phyloP scores from a whole-genome alignment of 2,888 invertebrate genomes.

The Spatulosminthurus flaviceps region DNA sequence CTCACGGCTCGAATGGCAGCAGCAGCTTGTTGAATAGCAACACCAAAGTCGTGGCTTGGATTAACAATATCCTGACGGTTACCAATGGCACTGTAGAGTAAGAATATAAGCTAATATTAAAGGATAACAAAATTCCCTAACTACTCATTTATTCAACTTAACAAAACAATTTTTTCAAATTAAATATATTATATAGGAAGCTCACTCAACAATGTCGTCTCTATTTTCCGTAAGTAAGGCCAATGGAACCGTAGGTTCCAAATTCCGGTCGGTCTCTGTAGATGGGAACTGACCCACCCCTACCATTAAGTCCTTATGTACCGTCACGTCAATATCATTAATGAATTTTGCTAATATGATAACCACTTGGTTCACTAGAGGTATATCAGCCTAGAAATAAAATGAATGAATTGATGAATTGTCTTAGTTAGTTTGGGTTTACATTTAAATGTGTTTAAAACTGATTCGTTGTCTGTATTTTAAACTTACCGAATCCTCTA shows the following conservation, averaged over 20 bases:
- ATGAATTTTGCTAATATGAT: background rate
- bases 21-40: slow-evolving; percentile 32
- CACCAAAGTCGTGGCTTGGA: slow-evolving; percentile 15
- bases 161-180: too few species aligned
- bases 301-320: background rate
- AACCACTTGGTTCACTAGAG: background rate
- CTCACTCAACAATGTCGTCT: background rate
- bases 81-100: background rate
- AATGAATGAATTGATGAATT: background rate
- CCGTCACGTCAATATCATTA: background rate
- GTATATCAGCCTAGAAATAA: background rate
- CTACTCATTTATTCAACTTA: too few species aligned
- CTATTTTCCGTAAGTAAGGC: background rate
- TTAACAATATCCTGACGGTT: background rate
- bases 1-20: background rate
- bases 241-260: background rate
- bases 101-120: too few species aligned
- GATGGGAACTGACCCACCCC: background rate
- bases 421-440: background rate
- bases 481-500: background rate
- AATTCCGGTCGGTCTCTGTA: background rate
- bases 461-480: too few species aligned
- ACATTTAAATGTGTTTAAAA: background rate
- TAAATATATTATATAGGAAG: too few species aligned
- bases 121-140: too few species aligned